Evolutionary conservation across 2,888 invertebrate species (phyloP), one percentile per base, ranked within the genome.

Genomic region (Liodrosophila aerea): DNA sequence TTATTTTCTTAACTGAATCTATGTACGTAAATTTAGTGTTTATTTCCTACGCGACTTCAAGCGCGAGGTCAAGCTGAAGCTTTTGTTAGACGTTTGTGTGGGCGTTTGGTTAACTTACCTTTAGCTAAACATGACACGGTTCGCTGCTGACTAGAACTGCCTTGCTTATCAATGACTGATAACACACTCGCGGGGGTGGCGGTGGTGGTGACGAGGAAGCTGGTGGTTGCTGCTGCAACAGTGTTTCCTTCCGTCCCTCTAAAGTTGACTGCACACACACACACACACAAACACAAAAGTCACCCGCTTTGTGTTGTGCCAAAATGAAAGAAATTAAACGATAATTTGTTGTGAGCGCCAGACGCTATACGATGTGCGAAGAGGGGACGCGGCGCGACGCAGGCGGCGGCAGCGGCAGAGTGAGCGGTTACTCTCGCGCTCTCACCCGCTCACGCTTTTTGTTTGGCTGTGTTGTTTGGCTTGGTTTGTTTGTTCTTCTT

Each of bases 261-360:
- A 57, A 34, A 36, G 37, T 30, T 30, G 46, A 46, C 8, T 56
- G 50, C 49, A 50, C 49, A 44, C 36, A 16, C 31, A 46, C 30
- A 39, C 39, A 40, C 36, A 39, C 34, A 18, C 22, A 16, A 46
- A 49, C 46, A 57, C 47, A 65, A 66, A 73, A 78, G 69, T 82
- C 76, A 78, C 73, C 76, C 83, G 80, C 61, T 77, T 71, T 50
- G 40, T 52, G 36, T 52, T 73, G 70, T 73, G 72, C 78, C 64
- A 77, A 84, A 74, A 60, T 56, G 63, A 76, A 83, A 74, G 68
- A 84, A 78, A 82, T 78, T 78, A 74, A 81, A 72, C 65, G 78
- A 78, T 84, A 84, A 84, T 84, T 78, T 81, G 74, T 76, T 78
- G 77, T 62, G 64, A 69, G 61, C 78, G 58, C 39, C 66, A 54